A percentile compares a stretch with the other conserved stretches of the same genome.
These are phyloP conservation scores for Caenorhabditis wallacei DNA, from an alignment of 2,888 invertebrate genomes.

Conservation along the genomic window DNA sequence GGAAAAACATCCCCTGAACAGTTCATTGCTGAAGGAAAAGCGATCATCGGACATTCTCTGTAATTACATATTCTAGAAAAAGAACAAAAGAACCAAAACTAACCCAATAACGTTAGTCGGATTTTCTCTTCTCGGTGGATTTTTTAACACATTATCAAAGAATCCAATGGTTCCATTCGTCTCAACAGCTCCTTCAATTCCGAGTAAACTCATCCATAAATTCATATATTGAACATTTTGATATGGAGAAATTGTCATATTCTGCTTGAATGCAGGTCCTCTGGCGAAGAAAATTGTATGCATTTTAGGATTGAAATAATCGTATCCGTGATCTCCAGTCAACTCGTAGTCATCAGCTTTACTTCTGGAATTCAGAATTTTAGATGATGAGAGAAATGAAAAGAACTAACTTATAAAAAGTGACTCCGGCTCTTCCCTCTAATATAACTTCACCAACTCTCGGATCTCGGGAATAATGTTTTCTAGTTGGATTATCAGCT, in stretches of 20 bases:
- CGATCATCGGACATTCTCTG: constrained; percentile 55
- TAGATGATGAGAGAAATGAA: too few species aligned
- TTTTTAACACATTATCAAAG: constrained; percentile 64
- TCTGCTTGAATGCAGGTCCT: constrained; percentile 77
- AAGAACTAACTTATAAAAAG: constrained; percentile 69
- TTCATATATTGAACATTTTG: constrained; percentile 81
- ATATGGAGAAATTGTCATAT: constrained; percentile 72
- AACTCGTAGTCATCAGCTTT: constrained; percentile 67
- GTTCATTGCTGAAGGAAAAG: constrained; percentile 33
- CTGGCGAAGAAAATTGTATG: constrained; percentile 80
- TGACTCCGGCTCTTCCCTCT: constrained; percentile 77
- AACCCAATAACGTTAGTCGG: constrained; percentile 35
- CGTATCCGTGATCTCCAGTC: constrained; percentile 80
- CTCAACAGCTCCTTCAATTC: constrained; percentile 65
- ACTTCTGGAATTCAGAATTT: constrained; percentile 60
- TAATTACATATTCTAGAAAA: too few species aligned
- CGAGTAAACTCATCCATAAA: constrained; percentile 70
- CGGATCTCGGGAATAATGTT: constrained; percentile 74
- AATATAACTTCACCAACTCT: constrained; percentile 79
- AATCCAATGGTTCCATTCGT: constrained; percentile 80
- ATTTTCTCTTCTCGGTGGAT: constrained; percentile 41
- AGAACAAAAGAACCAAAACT: not conserved
- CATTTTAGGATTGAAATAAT: constrained; percentile 76
- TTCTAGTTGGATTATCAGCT: constrained; percentile 71
- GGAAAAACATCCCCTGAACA: constrained; percentile 30